These are phyloP conservation scores for Saturnia pavonia DNA, from an alignment of 2,888 invertebrate genomes.

Conservation along the genomic window DNA sequence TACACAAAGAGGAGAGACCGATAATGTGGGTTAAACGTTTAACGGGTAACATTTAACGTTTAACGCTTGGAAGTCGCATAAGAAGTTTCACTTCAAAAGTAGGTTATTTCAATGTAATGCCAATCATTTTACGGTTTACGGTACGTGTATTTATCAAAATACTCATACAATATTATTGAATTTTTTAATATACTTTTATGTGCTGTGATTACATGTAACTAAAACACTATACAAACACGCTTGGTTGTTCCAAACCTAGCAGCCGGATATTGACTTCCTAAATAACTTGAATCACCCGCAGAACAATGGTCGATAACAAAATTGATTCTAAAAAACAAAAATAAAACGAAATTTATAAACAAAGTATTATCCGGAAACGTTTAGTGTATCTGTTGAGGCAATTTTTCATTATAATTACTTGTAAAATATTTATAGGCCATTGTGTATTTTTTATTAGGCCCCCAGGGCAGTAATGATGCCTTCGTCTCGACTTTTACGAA, in stretches of 20 bases:
- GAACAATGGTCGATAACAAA: conserved; percentile 50
- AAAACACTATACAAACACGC: not conserved
- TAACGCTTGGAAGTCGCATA: no score
- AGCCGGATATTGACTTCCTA: conserved; percentile 13
- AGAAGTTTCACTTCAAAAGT: no score
- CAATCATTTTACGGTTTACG: no score
- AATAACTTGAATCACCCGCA: conserved; percentile 19
- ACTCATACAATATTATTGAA: no score
- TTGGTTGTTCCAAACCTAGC: not conserved
- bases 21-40: no score
- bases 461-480: conserved; percentile 41
- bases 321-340: conserved; percentile 46
- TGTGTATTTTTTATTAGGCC: conserved; percentile 60
- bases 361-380: conserved; percentile 60
- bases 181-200: not conserved
- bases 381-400: conserved; percentile 51
- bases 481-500: conserved; percentile 38
- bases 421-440: conserved; percentile 74
- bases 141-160: no score
- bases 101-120: no score
- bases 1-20: no score
- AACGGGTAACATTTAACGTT: no score
- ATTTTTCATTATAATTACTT: conserved; percentile 76
- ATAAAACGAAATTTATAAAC: conserved; percentile 58
- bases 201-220: not conserved